Percentiles rank a stretch among this genome's conserved stretches.
phyloP scores from a whole-genome alignment of 2,888 invertebrate genomes.

The Argynnis bischoffii region DNA sequence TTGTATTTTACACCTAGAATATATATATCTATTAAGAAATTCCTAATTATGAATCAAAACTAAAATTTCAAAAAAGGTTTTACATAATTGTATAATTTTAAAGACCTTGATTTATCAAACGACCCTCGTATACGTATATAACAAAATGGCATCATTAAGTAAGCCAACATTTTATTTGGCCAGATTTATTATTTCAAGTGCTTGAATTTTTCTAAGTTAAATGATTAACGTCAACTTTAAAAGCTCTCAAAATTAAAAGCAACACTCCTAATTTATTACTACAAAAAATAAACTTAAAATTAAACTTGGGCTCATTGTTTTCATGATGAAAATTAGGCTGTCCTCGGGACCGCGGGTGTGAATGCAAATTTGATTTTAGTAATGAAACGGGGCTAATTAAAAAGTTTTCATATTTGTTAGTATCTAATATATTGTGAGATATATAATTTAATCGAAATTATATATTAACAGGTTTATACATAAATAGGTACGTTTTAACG shows the following conservation, averaged over 20 bases:
- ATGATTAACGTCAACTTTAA: constrained; percentile 23
- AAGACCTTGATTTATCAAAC: too few relatives aligned
- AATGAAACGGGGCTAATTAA: constrained; percentile 60
- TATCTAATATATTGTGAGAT: too few relatives aligned
- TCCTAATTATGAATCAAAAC: too few relatives aligned
- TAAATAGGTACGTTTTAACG: too few relatives aligned
- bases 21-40: too few relatives aligned
- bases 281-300: constrained; percentile 48
- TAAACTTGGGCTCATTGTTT: constrained; percentile 42
- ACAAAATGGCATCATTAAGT: not conserved
- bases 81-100: too few relatives aligned
- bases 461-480: too few relatives aligned
- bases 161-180: not conserved
- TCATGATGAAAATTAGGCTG: constrained; percentile 59
- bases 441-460: too few relatives aligned
- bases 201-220: constrained; percentile 3
- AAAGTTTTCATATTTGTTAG: not conserved
- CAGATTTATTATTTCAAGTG: constrained; percentile 38
- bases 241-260: constrained; percentile 44
- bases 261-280: constrained; percentile 47
- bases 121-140: not conserved
- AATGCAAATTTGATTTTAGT: constrained; percentile 73
- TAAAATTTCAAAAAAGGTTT: too few relatives aligned
- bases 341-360: constrained; percentile 63
- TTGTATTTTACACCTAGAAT: too few relatives aligned